Evolutionary conservation across 2,113 vertebrate genomes (phyloP).

Genomic region (Candoia aspera): DNA sequence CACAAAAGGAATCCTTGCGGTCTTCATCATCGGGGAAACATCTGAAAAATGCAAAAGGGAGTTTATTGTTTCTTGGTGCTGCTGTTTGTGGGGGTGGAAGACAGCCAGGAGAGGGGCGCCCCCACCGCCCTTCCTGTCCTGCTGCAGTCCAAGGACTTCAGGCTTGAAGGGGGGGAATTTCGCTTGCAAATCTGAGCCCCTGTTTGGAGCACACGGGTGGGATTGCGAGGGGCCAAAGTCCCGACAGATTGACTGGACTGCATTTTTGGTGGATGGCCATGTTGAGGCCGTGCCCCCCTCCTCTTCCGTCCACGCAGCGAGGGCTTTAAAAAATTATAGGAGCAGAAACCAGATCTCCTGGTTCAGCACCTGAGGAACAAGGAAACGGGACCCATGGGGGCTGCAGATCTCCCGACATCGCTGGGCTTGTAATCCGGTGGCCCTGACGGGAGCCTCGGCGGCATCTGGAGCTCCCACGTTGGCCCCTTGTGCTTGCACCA

Average conservation of each 20-base stretch:
- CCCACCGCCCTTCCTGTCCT: neutral
- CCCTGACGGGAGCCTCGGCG: too few relatives aligned
- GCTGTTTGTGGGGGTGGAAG: constrained; percentile 49
- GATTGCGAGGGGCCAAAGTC: neutral
- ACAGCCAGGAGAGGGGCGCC: neutral
- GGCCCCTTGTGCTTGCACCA: too few relatives aligned
- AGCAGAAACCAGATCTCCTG: too few relatives aligned
- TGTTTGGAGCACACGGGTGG: neutral
- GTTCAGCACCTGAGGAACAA: too few relatives aligned
- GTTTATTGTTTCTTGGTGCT: constrained; percentile 66
- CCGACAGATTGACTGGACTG: too few relatives aligned
- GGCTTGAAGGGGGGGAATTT: neutral
- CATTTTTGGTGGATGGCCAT: too few relatives aligned
- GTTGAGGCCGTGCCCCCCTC: too few relatives aligned
- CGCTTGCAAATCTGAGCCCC: neutral
- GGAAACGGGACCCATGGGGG: too few relatives aligned
- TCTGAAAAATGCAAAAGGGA: constrained; percentile 68
- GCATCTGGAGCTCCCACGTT: too few relatives aligned
- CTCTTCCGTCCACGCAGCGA: too few relatives aligned
- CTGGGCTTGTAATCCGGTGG: too few relatives aligned
- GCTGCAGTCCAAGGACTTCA: neutral
- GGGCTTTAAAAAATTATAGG: neutral
- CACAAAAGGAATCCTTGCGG: constrained; percentile 59
- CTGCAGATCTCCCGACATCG: too few relatives aligned
- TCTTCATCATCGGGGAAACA: constrained; percentile 67